phyloP scores from a whole-genome alignment of 1,140 invertebrate species.

The Lethocerus indicus region DNA sequence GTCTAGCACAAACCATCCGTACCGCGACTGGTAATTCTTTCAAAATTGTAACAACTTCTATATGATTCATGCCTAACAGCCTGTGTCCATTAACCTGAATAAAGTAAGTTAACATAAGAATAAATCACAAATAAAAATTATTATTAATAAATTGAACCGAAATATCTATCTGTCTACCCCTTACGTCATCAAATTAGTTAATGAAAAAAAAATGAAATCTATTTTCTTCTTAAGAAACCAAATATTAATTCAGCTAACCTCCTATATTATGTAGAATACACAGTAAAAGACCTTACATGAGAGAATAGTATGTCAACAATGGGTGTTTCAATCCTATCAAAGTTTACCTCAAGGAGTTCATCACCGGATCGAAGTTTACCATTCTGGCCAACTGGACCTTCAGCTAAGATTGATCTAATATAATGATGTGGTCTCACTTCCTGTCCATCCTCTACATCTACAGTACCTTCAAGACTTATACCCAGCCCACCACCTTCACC shows the following conservation, averaged over 20 bases:
- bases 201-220: too few species aligned
- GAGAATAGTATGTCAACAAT: conserved; percentile 1
- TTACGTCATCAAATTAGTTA: too few species aligned
- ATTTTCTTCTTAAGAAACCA: too few species aligned
- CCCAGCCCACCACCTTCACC: conserved; percentile 58
- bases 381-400: conserved; percentile 66
- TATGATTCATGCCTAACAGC: conserved; percentile 88
- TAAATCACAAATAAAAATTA: too few species aligned
- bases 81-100: conserved; percentile 84
- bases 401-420: conserved; percentile 57
- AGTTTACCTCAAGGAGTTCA: conserved; percentile 60
- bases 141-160: too few species aligned
- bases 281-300: background rate
- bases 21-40: conserved; percentile 90
- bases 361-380: conserved; percentile 66
- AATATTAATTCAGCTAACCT: background rate
- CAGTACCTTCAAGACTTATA: conserved; percentile 75
- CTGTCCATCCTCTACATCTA: conserved; percentile 53
- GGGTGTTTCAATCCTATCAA: too few species aligned
- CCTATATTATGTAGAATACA: background rate
- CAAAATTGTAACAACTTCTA: conserved; percentile 87
- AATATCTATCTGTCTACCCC: too few species aligned
- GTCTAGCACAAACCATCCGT: conserved; percentile 77
- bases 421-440: conserved; percentile 67
- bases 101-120: too few species aligned